Evolutionary conservation across 2,113 vertebrate genomes (phyloP).

Genomic region (Benthochromis sp.): DNA sequence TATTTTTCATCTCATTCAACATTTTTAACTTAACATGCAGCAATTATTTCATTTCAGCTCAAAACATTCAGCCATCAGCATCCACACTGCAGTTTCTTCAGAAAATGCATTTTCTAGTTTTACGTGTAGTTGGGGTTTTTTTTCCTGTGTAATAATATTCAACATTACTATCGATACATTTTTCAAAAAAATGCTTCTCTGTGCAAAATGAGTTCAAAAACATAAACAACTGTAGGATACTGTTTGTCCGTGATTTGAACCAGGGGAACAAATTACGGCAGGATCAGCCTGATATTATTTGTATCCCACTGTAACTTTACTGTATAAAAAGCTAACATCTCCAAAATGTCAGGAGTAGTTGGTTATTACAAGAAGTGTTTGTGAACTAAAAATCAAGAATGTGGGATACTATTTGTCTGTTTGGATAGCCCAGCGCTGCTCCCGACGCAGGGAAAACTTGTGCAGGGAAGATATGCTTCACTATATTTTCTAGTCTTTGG

Average conservation of each 20-base stretch:
- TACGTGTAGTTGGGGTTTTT: not conserved
- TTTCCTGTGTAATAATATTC: not conserved
- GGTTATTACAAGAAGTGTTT: not conserved
- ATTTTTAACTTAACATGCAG: not conserved
- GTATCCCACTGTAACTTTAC: not conserved
- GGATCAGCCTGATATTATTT: not conserved
- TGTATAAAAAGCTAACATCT: not conserved
- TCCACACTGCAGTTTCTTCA: not conserved
- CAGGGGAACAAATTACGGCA: not conserved
- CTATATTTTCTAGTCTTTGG: not conserved
- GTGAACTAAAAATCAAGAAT: not conserved
- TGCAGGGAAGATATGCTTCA: not conserved
- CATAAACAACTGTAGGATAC: not conserved
- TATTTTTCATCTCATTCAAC: not conserved
- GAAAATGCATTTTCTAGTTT: not conserved
- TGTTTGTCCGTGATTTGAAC: not conserved
- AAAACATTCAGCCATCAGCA: not conserved
- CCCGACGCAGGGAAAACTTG: not conserved
- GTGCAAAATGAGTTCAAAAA: not conserved
- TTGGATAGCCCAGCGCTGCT: accelerated
- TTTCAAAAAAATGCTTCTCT: not conserved
- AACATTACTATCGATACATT: not conserved
- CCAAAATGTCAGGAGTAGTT: not conserved
- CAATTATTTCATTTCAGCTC: not conserved
- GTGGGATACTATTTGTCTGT: accelerated